Conservation (phyloP, 2,888 invertebrate genomes). For the Notocelia uddmanniana region DNA sequence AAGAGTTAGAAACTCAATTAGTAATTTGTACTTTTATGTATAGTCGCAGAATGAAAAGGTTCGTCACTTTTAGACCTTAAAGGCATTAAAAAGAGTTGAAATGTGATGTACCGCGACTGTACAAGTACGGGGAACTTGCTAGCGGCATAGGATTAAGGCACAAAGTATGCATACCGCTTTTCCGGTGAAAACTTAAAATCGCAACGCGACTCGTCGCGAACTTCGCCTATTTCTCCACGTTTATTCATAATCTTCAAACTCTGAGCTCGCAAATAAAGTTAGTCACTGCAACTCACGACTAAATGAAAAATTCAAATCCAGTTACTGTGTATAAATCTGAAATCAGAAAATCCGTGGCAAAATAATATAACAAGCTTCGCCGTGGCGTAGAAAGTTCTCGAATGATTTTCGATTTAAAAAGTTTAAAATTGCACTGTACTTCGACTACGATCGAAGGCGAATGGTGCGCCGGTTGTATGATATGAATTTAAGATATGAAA, state of each 20-base stretch:
- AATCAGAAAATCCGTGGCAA: slow-evolving; percentile 38
- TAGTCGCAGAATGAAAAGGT: too few species aligned
- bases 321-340: slow-evolving; percentile 41
- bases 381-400: slow-evolving; percentile 34
- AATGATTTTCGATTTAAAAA: slow-evolving; percentile 46
- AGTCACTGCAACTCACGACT: slow-evolving; percentile 22
- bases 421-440: slow-evolving; percentile 43
- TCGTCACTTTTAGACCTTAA: too few species aligned
- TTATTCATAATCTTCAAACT: slow-evolving; percentile 26
- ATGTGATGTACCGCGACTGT: too few species aligned
- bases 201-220: background rate
- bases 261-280: slow-evolving; percentile 26
- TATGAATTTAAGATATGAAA: slow-evolving; percentile 42
- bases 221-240: background rate
- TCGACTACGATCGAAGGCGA: slow-evolving; percentile 3
- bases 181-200: background rate
- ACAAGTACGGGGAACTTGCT: too few species aligned
- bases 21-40: too few species aligned
- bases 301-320: slow-evolving; percentile 45
- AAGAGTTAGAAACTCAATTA: too few species aligned
- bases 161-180: background rate
- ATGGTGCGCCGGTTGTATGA: slow-evolving; percentile 14
- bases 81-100: too few species aligned
- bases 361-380: slow-evolving; percentile 43
- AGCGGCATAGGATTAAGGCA: background rate